A percentile compares a stretch with the other conserved stretches of the same genome.
Conservation (phyloP, 2,113 vertebrate species). For the Microcebus tavaratra region DNA sequence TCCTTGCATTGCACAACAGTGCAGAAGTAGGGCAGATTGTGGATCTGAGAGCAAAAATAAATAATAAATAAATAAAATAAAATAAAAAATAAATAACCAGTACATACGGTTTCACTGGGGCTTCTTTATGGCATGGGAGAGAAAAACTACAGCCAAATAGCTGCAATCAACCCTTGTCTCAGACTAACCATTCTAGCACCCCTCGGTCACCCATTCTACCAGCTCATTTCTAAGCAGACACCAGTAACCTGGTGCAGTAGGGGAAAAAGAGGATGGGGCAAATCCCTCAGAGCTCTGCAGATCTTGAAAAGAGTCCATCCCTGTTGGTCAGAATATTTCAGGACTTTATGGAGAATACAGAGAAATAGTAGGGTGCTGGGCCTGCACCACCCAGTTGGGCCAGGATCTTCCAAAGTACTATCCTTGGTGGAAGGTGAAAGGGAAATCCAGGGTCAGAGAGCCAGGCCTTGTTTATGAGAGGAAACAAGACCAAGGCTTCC, state of each 20-base stretch:
- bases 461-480: background rate
- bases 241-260: background rate
- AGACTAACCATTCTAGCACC: background rate
- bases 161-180: background rate
- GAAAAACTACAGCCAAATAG: background rate
- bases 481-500: background rate
- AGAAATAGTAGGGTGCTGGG: background rate
- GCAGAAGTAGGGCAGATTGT: background rate
- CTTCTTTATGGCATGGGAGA: background rate
- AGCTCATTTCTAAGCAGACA: background rate
- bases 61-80: background rate
- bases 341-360: background rate
- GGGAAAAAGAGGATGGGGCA: background rate
- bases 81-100: background rate
- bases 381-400: background rate
- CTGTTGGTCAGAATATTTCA: background rate
- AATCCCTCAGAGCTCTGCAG: background rate
- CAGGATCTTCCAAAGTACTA: background rate
- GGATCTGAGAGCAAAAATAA: background rate
- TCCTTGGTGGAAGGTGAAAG: no score
- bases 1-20: background rate
- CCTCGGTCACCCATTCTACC: background rate
- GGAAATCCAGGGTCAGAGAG: background rate
- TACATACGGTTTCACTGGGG: background rate
- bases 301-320: background rate